phyloP scores from a whole-genome alignment of 2,888 invertebrate genomes.

The Tyria jacobaeae region DNA sequence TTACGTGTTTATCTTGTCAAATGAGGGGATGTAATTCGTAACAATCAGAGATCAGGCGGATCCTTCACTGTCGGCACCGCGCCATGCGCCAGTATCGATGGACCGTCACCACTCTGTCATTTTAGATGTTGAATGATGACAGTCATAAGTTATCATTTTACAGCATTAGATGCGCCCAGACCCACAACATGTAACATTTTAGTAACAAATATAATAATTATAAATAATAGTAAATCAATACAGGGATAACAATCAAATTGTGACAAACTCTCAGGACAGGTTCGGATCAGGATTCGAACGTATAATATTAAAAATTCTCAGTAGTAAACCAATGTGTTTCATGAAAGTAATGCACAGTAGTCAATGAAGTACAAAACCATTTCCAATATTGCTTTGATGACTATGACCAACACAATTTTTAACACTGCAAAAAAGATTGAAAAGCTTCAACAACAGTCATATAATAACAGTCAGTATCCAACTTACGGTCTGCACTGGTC shows the following conservation, averaged over 20 bases:
- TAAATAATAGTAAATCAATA: not conserved
- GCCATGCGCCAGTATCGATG: slow-evolving; percentile 63
- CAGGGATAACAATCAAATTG: not conserved
- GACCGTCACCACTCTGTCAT: slow-evolving; percentile 73
- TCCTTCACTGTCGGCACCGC: slow-evolving; percentile 55
- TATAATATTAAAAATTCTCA: too few relatives aligned
- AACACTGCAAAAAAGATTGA: too few relatives aligned
- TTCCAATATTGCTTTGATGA: too few relatives aligned
- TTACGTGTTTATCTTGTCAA: slow-evolving; percentile 63
- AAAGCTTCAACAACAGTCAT: too few relatives aligned
- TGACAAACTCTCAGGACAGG: not conserved
- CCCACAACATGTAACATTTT: slow-evolving; percentile 20
- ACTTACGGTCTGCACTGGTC: too few relatives aligned
- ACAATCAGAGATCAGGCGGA: slow-evolving; percentile 61
- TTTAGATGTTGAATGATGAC: slow-evolving; percentile 68
- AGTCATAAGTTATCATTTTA: slow-evolving; percentile 58
- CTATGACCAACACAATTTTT: too few relatives aligned
- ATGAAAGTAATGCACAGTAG: too few relatives aligned
- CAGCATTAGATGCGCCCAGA: slow-evolving; percentile 18
- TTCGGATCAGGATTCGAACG: too few relatives aligned
- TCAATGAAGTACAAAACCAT: too few relatives aligned
- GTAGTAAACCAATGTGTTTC: too few relatives aligned
- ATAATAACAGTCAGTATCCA: too few relatives aligned
- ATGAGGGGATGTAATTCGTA: slow-evolving; percentile 63
- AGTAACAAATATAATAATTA: not conserved